Evolutionary conservation across 1,140 invertebrate species (phyloP), one percentile per base, ranked within the genome.

Genomic region (Notospermus geniculatus): DNA sequence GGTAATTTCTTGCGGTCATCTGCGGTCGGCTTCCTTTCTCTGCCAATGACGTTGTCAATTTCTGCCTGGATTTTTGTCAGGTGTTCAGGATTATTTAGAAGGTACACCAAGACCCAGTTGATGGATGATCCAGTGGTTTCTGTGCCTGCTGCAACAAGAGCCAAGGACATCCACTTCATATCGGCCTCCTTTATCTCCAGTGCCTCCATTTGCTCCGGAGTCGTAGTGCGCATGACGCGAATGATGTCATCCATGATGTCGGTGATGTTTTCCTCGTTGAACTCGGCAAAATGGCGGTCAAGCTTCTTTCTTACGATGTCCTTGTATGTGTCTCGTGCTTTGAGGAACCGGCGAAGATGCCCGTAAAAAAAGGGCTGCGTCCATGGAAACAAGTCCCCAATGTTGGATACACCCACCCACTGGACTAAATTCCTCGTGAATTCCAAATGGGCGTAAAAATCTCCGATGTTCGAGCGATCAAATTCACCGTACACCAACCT

Each of bases 61-160:
- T 82, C 80, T 19, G 68, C 46, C 7, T 71, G 66, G 0, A 79
- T 52, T 57, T 67, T 67, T 23, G 60, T 45, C 45, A 82, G 81
- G 2, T 75, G 65, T 17, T 74, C 65, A 13, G 75, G 77, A 86
- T 73, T 67, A 15, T 59, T 59, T 1, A 72, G 69, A 54, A 79
- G 63, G n/a, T 69, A 69, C 5, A 81, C 57, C 25, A 80, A 28
- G 1, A 67, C 57, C 80, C 81, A 83, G 11, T 59, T 63, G 2
- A 82, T 54, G 2, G 80, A 74, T 1, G 76, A 74, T 0, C 70
- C 41, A 2, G 75, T 76, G 0, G 80, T 82, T 27, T 80, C 79
- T 7, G 67, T 73, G n/a, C 79, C 78, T 2, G 72, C 78, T 15
- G 66, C 62, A 25, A 77, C 70, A 17, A 81, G 55, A 15, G 73